phyloP scores from a whole-genome alignment of 2,888 invertebrate species.

The Drosophila fulvimacula region DNA sequence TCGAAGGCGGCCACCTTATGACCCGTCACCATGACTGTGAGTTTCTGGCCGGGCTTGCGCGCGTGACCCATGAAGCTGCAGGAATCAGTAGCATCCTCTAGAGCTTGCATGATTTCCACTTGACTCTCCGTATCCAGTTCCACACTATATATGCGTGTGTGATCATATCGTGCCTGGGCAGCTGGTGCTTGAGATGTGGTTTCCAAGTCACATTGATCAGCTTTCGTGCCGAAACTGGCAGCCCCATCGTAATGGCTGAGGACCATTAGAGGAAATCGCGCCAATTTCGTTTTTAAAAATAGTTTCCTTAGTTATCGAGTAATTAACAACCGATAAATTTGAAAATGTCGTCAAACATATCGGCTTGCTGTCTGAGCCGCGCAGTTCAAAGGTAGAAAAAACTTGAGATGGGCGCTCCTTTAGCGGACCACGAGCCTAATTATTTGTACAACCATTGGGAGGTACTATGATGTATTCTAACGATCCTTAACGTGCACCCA shows the following conservation, averaged over 20 bases:
- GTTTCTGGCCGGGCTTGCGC: conserved; percentile 71
- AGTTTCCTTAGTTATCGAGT: too few species aligned
- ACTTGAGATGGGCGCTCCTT: too few species aligned
- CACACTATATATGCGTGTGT: conserved; percentile 79
- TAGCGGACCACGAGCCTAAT: too few species aligned
- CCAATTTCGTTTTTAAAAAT: too few species aligned
- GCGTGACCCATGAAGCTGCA: conserved; percentile 82
- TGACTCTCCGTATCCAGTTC: conserved; percentile 47
- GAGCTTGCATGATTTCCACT: conserved; percentile 57
- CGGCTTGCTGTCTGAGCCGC: too few species aligned
- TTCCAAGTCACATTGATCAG: conserved; percentile 58
- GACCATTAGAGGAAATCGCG: too few species aligned
- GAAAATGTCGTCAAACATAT: too few species aligned
- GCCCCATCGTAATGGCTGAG: conserved; percentile 7
- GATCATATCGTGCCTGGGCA: conserved; percentile 77
- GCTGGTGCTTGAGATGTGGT: background rate
- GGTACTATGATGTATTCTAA: too few species aligned
- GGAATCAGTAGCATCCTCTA: conserved; percentile 81
- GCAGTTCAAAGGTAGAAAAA: too few species aligned
- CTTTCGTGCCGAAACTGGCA: conserved; percentile 49
- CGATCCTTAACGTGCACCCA: too few species aligned
- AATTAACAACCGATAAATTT: too few species aligned
- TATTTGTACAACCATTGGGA: too few species aligned
- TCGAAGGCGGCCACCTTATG: conserved; percentile 82
- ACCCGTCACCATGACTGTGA: conserved; percentile 82